A percentile compares a stretch with the other conserved stretches of the same genome.
phyloP scores from a whole-genome alignment of 2,888 invertebrate genomes.

The Apodemia duryi region DNA sequence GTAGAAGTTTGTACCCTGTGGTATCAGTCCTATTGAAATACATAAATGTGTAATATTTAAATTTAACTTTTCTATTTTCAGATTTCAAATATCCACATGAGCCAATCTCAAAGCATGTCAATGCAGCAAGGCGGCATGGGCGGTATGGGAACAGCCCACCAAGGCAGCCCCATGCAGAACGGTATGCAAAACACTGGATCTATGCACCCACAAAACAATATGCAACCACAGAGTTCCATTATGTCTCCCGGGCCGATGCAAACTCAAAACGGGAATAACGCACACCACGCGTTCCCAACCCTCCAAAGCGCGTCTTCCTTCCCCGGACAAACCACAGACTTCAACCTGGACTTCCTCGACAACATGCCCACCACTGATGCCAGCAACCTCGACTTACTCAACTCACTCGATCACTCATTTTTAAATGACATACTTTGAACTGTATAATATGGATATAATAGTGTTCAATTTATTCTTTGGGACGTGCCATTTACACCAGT shows the following conservation, averaged over 20 bases:
- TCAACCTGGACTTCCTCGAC: constrained; percentile 92
- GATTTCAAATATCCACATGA: constrained; percentile 85
- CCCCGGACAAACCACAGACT: constrained; percentile 80
- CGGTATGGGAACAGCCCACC: constrained; percentile 43
- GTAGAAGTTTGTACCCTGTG: too few relatives aligned
- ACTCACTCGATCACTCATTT: constrained; percentile 89
- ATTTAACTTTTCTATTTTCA: constrained; percentile 43
- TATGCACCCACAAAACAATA: constrained; percentile 44
- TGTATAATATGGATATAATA: constrained; percentile 12
- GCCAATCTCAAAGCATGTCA: constrained; percentile 83
- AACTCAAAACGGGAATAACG: constrained; percentile 30
- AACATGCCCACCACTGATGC: constrained; percentile 88
- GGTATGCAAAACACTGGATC: constrained; percentile 42
- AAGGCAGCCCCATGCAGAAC: constrained; percentile 46
- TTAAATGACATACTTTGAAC: constrained; percentile 81
- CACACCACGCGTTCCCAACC: constrained; percentile 49
- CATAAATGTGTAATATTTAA: too few relatives aligned
- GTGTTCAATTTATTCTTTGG: background rate
- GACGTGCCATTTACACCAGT: background rate
- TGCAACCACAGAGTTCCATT: constrained; percentile 35
- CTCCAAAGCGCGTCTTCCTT: constrained; percentile 63
- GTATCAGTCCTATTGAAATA: too few relatives aligned
- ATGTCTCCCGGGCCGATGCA: constrained; percentile 30
- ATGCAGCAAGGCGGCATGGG: constrained; percentile 59
- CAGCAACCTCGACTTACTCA: constrained; percentile 87